phyloP scores from a whole-genome alignment of 2,888 invertebrate species.

The Oxytorus armatus region DNA sequence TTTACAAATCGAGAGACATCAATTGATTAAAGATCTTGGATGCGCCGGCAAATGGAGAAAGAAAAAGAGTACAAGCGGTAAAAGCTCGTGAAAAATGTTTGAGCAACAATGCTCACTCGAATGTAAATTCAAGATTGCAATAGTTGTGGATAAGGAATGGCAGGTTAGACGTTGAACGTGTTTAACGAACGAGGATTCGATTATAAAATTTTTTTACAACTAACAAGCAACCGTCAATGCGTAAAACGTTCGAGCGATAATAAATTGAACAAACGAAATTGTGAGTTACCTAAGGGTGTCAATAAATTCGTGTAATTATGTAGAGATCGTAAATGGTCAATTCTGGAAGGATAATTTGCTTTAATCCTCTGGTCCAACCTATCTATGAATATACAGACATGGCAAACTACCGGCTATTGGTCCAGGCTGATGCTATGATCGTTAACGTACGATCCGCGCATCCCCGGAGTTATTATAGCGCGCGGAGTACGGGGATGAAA shows the following conservation, averaged over 20 bases:
- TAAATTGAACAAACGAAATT: conserved; percentile 4
- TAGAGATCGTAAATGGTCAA: conserved; percentile 38
- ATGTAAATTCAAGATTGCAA: neutral
- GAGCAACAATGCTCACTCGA: too few species aligned
- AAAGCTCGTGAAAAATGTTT: too few species aligned
- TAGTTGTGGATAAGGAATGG: neutral
- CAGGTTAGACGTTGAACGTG: too few species aligned
- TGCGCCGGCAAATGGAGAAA: too few species aligned
- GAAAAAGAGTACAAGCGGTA: too few species aligned
- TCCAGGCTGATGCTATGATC: conserved; percentile 28
- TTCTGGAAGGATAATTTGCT: conserved; percentile 38
- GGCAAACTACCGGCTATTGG: conserved; percentile 33
- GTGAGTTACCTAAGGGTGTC: conserved; percentile 1
- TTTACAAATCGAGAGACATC: conserved; percentile 1
- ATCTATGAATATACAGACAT: conserved; percentile 35
- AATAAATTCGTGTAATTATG: conserved; percentile 35
- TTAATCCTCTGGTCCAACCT: conserved; percentile 21
- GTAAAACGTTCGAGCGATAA: conserved; percentile 13
- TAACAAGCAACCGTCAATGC: neutral
- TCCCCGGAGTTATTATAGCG: conserved; percentile 26
- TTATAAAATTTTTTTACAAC: neutral
- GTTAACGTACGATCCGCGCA: conserved; percentile 41
- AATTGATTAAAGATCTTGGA: neutral
- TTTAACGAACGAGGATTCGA: too few species aligned
- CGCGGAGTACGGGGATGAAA: neutral